Percentiles rank a stretch among this genome's conserved stretches.
Evolutionary conservation across 2,113 vertebrate genomes (phyloP).

Genomic region (Camarhynchus parvulus): DNA sequence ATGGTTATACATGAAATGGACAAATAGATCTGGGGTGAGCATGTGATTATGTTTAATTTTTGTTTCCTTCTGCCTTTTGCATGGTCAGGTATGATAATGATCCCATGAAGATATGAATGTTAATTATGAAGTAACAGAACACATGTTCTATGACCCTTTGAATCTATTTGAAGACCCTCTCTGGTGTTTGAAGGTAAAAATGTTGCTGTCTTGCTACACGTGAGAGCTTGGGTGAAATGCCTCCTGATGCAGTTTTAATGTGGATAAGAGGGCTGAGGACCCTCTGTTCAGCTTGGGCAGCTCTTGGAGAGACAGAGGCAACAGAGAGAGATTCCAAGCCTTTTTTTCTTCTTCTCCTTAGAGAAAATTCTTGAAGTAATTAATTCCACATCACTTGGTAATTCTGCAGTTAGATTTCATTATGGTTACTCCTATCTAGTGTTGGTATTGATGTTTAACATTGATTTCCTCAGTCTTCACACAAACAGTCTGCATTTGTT

Average conservation of each 20-base stretch:
- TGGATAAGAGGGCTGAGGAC: background rate
- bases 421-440: background rate
- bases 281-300: background rate
- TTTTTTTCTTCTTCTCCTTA: background rate
- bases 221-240: background rate
- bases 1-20: background rate
- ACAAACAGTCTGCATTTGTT: conserved; percentile 39
- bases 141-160: background rate
- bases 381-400: conserved; percentile 10
- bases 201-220: rapidly evolving
- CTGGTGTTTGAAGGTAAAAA: background rate
- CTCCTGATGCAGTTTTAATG: background rate
- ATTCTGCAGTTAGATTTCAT: conserved; percentile 5
- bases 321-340: background rate
- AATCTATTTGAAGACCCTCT: background rate
- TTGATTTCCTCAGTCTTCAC: background rate
- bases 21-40: background rate
- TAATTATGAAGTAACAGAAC: background rate
- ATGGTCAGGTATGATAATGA: background rate
- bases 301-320: background rate
- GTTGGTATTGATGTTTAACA: conserved; percentile 33
- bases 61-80: background rate
- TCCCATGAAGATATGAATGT: background rate
- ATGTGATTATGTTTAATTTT: background rate
- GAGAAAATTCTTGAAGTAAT: conserved; percentile 5